Evolutionary conservation across 2,888 invertebrate genomes (phyloP), one percentile per base, ranked within the genome.

Genomic region (Perizoma affinitatum): DNA sequence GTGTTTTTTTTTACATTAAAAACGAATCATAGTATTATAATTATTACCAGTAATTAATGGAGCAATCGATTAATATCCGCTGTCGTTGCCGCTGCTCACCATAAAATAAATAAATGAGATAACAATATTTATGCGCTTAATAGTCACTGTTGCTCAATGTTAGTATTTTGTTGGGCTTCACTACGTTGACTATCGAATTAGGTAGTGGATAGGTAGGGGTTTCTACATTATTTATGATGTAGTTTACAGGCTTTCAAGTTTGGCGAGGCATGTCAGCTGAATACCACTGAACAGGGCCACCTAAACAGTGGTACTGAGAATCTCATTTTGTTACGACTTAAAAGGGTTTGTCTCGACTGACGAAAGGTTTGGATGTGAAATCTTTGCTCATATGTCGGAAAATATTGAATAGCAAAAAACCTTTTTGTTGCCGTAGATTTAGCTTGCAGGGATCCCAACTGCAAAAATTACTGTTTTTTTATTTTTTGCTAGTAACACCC

Each of bases 331-430:
- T 22, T 22, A 22, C 22, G 22, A 22, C 22, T 22, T 22, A 2
- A 22, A 45, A 57, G 45, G 50, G 45, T 58, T 51, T 58, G 46
- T 46, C 41, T 36, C 46, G 43, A 35, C 44, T 36, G 36, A 10
- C 38, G 40, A 58, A 46, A 58, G 51, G 46, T 58, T 57, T 51
- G 56, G 43, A 56, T 57, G 50, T 22, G 22, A 22, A 22, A 22
- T 22, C 22, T 22, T 22, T 22, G 22, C 49, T 49, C 33, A 34
- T 40, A 38, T 36, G 38, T 55, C 33, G 46, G 41, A 54, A 41
- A 46, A 7, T 40, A n/a, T 42, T 9, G 38, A 4, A 38, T 10
- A 33, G 33, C 9, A 1, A 44, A 45, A 50, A 50, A 47, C 47
- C 47, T 47, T 58, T 10, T 58, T 55, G 2, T 33, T 34, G 41